Evolutionary conservation across 1,140 invertebrate species (phyloP).

Genomic region (Zaprionus lachaisei): DNA sequence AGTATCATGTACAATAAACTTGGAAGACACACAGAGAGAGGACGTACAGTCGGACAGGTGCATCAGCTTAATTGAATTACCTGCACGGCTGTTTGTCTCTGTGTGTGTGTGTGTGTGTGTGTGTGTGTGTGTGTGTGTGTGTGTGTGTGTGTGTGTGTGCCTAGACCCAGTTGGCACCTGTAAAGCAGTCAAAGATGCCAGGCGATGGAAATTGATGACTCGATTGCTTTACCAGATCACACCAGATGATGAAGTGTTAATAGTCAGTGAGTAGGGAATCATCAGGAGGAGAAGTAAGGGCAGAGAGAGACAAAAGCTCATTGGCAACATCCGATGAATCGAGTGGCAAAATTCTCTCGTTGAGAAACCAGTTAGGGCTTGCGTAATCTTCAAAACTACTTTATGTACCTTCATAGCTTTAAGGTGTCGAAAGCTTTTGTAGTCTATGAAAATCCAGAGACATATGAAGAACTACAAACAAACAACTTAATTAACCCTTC

Average conservation of each 20-base stretch:
- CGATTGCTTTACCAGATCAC: slow-evolving; percentile 15
- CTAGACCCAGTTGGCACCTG: slow-evolving; percentile 16
- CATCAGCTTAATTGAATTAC: slow-evolving; percentile 76
- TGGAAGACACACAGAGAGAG: slow-evolving; percentile 21
- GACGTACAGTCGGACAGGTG: slow-evolving; percentile 47
- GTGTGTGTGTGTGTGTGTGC: slow-evolving; percentile 14
- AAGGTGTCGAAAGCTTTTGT: slow-evolving; percentile 31
- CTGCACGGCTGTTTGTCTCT: slow-evolving; percentile 22
- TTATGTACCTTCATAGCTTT: slow-evolving; percentile 18
- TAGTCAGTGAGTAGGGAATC: neutral
- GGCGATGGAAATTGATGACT: slow-evolving; percentile 67
- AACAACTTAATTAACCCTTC: slow-evolving; percentile 80
- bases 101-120: slow-evolving; percentile 15
- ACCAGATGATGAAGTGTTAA: slow-evolving; percentile 21
- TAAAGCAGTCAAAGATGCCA: slow-evolving; percentile 42
- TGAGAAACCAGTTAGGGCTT: neutral
- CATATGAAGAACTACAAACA: slow-evolving; percentile 55
- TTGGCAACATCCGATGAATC: neutral
- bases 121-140: slow-evolving; percentile 4
- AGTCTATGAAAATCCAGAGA: slow-evolving; percentile 30
- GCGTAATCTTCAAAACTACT: neutral
- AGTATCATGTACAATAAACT: slow-evolving; percentile 60
- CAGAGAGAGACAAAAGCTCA: neutral
- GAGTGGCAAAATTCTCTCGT: neutral
- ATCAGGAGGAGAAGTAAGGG: neutral